These are phyloP conservation scores for Polydrusus cervinus DNA, from an alignment of 2,888 invertebrate genomes.

Conservation along the genomic window DNA sequence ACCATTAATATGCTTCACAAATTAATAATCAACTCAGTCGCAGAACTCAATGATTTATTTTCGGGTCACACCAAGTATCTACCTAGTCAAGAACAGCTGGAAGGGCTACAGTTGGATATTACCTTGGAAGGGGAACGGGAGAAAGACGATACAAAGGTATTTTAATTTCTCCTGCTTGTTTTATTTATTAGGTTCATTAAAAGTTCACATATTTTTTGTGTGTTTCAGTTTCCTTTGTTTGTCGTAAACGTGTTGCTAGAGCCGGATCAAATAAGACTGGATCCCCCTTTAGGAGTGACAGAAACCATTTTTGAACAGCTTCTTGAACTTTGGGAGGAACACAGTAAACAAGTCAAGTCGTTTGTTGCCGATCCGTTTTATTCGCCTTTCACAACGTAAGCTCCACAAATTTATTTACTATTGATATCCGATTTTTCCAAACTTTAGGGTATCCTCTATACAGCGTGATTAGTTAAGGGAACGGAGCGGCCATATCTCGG, in stretches of 20 bases:
- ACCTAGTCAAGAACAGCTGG: conserved; percentile 69
- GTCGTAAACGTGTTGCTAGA: conserved; percentile 74
- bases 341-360: conserved; percentile 80
- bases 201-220: background rate
- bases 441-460: too few relatives aligned
- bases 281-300: conserved; percentile 78
- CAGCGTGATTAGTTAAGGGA: too few relatives aligned
- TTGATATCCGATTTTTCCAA: too few relatives aligned
- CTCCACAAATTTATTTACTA: too few relatives aligned
- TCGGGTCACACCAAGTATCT: conserved; percentile 74
- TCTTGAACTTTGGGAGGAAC: conserved; percentile 79
- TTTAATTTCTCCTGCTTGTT: background rate
- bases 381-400: conserved; percentile 82
- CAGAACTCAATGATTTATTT: conserved; percentile 75
- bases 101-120: conserved; percentile 66
- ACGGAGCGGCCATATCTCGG: too few relatives aligned
- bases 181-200: too few relatives aligned
- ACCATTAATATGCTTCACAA: conserved; percentile 80
- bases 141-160: conserved; percentile 69
- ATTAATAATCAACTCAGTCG: conserved; percentile 78
- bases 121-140: conserved; percentile 73
- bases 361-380: conserved; percentile 82
- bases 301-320: conserved; percentile 76
- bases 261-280: conserved; percentile 69
- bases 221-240: conserved; percentile 77